Evolutionary conservation across 2,113 vertebrate genomes (phyloP).

Genomic region (Steatornis caripensis): DNA sequence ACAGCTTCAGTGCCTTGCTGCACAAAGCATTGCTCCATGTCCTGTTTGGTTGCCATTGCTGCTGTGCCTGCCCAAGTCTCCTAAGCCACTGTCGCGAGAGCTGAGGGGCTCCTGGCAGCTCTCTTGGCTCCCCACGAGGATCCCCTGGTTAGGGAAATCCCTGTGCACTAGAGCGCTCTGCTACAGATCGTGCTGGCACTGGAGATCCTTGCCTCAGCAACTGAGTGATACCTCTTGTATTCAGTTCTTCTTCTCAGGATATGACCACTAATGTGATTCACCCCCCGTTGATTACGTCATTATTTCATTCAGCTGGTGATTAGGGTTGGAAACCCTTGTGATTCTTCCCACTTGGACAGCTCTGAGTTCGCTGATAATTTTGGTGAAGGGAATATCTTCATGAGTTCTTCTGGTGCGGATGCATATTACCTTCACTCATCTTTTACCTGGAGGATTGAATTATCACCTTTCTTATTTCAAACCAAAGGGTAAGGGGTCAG

Average conservation of each 20-base stretch:
- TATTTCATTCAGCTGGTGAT: not conserved
- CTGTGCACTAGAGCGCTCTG: too few species aligned
- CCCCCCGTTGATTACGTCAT: not conserved
- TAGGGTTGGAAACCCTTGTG: not conserved
- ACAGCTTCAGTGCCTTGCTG: too few species aligned
- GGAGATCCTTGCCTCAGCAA: too few species aligned
- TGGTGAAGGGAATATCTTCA: not conserved
- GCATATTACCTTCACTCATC: not conserved
- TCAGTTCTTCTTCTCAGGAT: not conserved
- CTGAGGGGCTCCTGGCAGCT: too few species aligned
- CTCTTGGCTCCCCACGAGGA: too few species aligned
- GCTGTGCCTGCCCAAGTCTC: too few species aligned
- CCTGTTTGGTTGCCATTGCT: too few species aligned
- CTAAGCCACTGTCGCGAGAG: too few species aligned
- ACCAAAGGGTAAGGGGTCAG: not conserved
- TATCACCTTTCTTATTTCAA: not conserved
- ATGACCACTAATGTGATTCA: not conserved
- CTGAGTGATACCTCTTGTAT: too few species aligned
- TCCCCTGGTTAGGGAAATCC: too few species aligned
- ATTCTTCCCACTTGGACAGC: not conserved
- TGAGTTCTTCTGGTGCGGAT: not conserved
- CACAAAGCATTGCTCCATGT: too few species aligned
- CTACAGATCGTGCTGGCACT: too few species aligned
- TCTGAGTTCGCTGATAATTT: not conserved
- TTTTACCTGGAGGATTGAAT: not conserved